Base-by-base conservation (phyloP, 2,797 vertebrate genomes). In the Orientallactaga sibirica region DNA sequence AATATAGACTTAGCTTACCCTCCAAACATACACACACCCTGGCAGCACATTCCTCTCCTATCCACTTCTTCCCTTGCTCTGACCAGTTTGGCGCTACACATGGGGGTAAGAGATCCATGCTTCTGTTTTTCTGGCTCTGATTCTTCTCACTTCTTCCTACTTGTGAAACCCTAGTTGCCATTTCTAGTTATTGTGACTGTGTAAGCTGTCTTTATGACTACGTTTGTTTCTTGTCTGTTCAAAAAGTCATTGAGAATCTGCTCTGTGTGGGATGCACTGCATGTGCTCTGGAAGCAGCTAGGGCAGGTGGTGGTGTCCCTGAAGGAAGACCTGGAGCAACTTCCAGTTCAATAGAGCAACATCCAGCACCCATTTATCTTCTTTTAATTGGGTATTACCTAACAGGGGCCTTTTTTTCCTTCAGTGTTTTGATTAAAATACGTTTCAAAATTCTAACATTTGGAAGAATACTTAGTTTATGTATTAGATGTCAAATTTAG, bases 1-100 rank as follows among this genome's bases (percentile, higher is more conserved):
- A 79, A 89, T 96, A 93, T 95, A 89, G 74, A 93, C 70, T 64
- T 68, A 68, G 83, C 83, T 5, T 86, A 73, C 25, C 90, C 82
- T 75, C 81, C 77, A 86, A 48, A 2, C 48, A 48, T 48, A 48
- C 48, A 7, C 48, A 48, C 48, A 48, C 48, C 48, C 48, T 41
- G 87, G 48, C 61, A 89, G 86, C 62, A 85, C 75, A 94, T 77
- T 61, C 82, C 43, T 91, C 92, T 77, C 74, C 76, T 83, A 18
- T 55, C 55, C 52, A 55, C 80, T 76, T 88, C 82, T 55, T 88
- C 61, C 76, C 52, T 83, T 2, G 4, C 61, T 71, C 48, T 16
- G 48, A 25, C 25, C 12, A 64, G 70, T 2, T 27, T 16, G 37
- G 33, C 15, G 4, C 2, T 48, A 33, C 27, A 58, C 24, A 48